These are phyloP conservation scores for Latheticus oryzae DNA, from an alignment of 2,888 invertebrate genomes.

Conservation along the genomic window DNA sequence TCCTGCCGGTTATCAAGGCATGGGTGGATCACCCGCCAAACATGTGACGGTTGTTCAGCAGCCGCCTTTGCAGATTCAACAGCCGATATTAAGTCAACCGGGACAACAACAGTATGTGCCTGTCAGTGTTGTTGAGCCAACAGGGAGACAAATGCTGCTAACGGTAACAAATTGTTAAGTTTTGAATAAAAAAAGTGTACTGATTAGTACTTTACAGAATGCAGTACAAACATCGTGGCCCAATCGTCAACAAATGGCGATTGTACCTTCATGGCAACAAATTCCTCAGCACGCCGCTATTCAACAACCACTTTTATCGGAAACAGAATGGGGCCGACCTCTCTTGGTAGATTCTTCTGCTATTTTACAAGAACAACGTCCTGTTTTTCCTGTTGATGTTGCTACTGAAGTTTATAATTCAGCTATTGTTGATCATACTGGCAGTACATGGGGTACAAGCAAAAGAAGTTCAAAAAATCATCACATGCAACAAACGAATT, in stretches of 20 bases:
- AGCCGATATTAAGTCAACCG: conserved; percentile 81
- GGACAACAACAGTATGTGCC: conserved; percentile 93
- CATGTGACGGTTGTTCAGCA: conserved; percentile 78
- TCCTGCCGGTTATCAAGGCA: conserved; percentile 86
- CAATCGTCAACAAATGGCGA: conserved; percentile 79
- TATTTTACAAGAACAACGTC: conserved; percentile 76
- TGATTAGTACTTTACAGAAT: too few relatives aligned
- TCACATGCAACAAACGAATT: conserved; percentile 70
- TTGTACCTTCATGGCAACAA: conserved; percentile 88
- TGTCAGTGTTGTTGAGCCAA: conserved; percentile 92
- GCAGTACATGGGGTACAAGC: conserved; percentile 62
- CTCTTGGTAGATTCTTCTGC: conserved; percentile 82
- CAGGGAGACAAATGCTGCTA: conserved; percentile 82
- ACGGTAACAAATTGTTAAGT: conserved; percentile 66
- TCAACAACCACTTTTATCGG: conserved; percentile 72
- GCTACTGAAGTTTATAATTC: conserved; percentile 71
- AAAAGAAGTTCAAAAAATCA: conserved; percentile 71
- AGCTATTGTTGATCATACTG: conserved; percentile 68
- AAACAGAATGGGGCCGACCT: conserved; percentile 79
- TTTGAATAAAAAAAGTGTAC: too few relatives aligned
- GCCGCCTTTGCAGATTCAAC: conserved; percentile 80
- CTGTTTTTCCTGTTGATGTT: conserved; percentile 72
- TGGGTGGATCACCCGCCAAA: conserved; percentile 76
- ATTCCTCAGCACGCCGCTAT: conserved; percentile 73
- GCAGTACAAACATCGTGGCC: conserved; percentile 80